Percentiles rank a stretch among this genome's conserved stretches.
phyloP scores from a whole-genome alignment of 2,888 invertebrate species.

The Nectonema munidae region DNA sequence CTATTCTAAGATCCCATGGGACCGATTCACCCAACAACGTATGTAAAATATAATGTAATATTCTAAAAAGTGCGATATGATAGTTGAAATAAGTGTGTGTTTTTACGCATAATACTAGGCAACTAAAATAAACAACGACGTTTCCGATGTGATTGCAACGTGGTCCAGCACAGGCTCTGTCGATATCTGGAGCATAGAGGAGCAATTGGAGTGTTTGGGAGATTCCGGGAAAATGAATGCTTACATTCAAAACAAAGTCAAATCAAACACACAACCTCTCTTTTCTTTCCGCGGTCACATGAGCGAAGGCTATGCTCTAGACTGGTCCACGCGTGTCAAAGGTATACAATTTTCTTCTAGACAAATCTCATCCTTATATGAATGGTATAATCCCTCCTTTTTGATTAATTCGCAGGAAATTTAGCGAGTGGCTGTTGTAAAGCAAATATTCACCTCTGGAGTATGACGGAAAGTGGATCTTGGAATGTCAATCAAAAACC shows the following conservation, averaged over 20 bases:
- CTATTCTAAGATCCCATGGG: too few relatives aligned
- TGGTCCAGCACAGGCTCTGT: slow-evolving; percentile 86
- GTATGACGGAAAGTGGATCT: slow-evolving; percentile 36
- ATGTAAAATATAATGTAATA: too few relatives aligned
- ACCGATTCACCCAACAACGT: too few relatives aligned
- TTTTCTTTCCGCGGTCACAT: slow-evolving; percentile 64
- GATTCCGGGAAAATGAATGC: slow-evolving; percentile 27
- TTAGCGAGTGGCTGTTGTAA: slow-evolving; percentile 71
- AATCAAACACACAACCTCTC: slow-evolving; percentile 29
- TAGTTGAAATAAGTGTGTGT: too few relatives aligned
- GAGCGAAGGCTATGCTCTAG: slow-evolving; percentile 67
- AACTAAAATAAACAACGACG: too few relatives aligned
- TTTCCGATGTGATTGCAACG: slow-evolving; percentile 39
- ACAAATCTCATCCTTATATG: slow-evolving; percentile 10
- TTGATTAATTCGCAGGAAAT: slow-evolving; percentile 28
- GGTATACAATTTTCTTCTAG: slow-evolving; percentile 27
- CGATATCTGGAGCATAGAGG: slow-evolving; percentile 54
- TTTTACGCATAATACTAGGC: too few relatives aligned
- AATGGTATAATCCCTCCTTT: slow-evolving; percentile 10
- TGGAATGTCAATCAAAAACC: slow-evolving; percentile 75
- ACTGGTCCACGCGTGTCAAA: slow-evolving; percentile 48
- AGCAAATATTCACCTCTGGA: slow-evolving; percentile 72
- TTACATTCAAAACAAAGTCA: slow-evolving; percentile 19
- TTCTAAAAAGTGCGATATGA: too few relatives aligned
- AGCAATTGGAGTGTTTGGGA: slow-evolving; percentile 45